Evolutionary conservation across 2,113 vertebrate species (phyloP).

Genomic region (Ariopsis seemanni): DNA sequence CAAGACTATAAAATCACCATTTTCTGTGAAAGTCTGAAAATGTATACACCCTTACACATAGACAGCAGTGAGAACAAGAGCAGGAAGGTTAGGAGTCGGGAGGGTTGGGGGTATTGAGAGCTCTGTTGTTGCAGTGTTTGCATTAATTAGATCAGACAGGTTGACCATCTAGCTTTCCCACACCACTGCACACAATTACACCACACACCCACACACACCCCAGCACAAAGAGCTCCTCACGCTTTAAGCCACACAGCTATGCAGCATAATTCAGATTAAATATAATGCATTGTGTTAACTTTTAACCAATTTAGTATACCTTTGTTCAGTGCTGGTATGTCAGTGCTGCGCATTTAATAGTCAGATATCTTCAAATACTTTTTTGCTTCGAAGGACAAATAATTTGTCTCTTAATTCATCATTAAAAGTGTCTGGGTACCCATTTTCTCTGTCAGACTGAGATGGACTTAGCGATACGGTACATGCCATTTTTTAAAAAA

Average conservation of each 20-base stretch:
- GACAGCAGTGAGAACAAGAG: not conserved
- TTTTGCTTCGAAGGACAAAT: not conserved
- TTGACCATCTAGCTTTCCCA: slow-evolving; percentile 6
- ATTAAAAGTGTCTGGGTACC: not conserved
- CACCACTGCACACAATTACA: not conserved
- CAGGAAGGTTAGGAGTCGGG: not conserved
- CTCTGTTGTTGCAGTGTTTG: slow-evolving; percentile 29
- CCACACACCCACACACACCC: not conserved
- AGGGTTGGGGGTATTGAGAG: not conserved
- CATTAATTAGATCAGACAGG: slow-evolving; percentile 37
- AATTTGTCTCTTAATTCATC: not conserved
- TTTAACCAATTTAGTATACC: not conserved
- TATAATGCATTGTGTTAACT: not conserved
- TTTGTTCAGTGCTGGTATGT: not conserved
- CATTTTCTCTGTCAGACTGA: not conserved
- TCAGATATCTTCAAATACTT: not conserved
- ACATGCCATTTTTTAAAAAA: no score
- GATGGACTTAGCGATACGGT: not conserved
- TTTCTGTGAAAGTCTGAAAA: slow-evolving; percentile 43
- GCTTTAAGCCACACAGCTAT: not conserved
- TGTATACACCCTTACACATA: slow-evolving; percentile 51
- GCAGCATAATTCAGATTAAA: not conserved
- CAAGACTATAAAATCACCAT: not conserved
- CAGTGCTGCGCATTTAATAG: not conserved
- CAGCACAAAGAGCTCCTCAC: not conserved